Evolutionary conservation across 2,888 invertebrate species (phyloP).

Genomic region (Steinernema carpocapsae): DNA sequence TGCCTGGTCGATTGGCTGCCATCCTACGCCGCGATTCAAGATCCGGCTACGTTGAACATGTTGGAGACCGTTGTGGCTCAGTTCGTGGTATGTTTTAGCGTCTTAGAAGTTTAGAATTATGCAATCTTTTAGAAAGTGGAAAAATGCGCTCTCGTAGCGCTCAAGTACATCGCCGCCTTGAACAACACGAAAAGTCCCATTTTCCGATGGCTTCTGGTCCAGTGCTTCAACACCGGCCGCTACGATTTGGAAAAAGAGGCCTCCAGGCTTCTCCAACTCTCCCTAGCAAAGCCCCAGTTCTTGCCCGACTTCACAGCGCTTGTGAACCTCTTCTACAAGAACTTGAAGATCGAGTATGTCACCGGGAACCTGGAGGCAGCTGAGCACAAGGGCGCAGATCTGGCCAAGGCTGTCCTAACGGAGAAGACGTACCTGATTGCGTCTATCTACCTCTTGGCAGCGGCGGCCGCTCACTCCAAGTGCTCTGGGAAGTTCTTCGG

Average conservation of each 20-base stretch:
- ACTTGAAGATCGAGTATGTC: background rate
- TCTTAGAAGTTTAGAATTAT: background rate
- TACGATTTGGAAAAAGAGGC: slow-evolving; percentile 22
- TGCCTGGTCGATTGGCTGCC: slow-evolving; percentile 53
- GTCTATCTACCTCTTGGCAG: background rate
- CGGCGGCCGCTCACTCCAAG: background rate
- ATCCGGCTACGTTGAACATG: background rate
- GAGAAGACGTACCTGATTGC: slow-evolving; percentile 15
- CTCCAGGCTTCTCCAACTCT: background rate
- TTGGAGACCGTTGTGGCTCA: slow-evolving; percentile 11
- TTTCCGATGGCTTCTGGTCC: slow-evolving; percentile 50
- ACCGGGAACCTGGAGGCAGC: background rate
- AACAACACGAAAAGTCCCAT: slow-evolving; percentile 48
- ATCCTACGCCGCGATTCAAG: slow-evolving; percentile 36
- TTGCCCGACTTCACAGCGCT: background rate
- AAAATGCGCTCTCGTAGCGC: slow-evolving; percentile 46
- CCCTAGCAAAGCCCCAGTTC: background rate
- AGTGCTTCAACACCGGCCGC: slow-evolving; percentile 45
- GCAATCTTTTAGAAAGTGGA: background rate
- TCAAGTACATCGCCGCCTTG: slow-evolving; percentile 55
- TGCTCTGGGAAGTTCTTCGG: slow-evolving; percentile 15
- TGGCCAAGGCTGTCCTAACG: background rate
- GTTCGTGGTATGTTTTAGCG: background rate
- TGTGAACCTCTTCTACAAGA: slow-evolving; percentile 17
- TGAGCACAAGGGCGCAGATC: background rate